Evolutionary conservation across 1,140 invertebrate species (phyloP), one percentile per base, ranked within the genome.

Genomic region (Gonioctena quinquepunctata): DNA sequence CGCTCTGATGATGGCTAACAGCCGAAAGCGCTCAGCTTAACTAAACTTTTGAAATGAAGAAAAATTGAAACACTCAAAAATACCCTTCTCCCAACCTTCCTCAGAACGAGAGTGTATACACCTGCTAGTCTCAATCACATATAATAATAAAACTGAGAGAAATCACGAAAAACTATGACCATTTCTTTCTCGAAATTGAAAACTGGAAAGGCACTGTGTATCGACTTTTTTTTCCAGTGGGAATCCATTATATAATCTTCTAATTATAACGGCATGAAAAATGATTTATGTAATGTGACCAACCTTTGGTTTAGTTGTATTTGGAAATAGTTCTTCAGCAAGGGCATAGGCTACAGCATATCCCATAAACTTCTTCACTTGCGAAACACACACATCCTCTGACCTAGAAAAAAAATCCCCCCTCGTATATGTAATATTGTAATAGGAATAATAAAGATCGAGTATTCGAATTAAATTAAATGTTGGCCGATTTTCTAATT

Each of bases 321-420:
- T 85, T 7, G 85, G 70, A 77, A 90, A 89, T 23, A 84, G 74
- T 26, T 85, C 83, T 73, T 90, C 87, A 4, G 85, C 86, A 57
- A 90, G 83, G 3, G 85, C 86, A 79, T 90, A 89, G 28, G 88
- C 86, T 0, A 90, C 87, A 1, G 88, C 88, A 86, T 90, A 88
- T 70, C 91, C 91, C 81, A 93, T 89, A 77, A 91, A 84, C 3
- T 88, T 85, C 71, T 90, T 90, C 1, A 90, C 88, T 4, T 85
- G 83, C 52, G 3, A 6, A 4, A 54, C 18, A 54, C 52, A 54
- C 19, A 18, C 13, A 8, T 23, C 0, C 18, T 54, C 22, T 11
- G 33, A 42, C 13, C 52, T 54, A 18, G 19, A 54, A 54, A 4
- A 21, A 54, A 16, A 54, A 42, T 42, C n/a, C n/a, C 33, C 11